A percentile compares a stretch with the other conserved stretches of the same genome.
Conservation (phyloP, 2,797 vertebrate species). For the Carapus acus region DNA sequence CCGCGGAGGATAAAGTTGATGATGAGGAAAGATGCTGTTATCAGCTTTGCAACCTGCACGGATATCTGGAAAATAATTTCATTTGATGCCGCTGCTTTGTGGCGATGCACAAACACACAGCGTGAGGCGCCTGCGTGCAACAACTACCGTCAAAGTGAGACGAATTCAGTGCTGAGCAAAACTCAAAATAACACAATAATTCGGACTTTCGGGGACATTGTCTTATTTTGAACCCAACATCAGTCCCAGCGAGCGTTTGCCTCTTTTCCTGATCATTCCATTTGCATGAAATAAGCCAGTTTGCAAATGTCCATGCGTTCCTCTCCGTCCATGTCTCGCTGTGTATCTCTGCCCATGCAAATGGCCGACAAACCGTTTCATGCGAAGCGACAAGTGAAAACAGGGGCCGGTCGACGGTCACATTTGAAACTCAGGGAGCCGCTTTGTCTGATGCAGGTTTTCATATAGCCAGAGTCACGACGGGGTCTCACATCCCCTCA, state of each 20-base stretch:
- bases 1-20: too few relatives aligned
- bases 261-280: conserved; percentile 36
- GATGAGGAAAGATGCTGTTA: too few relatives aligned
- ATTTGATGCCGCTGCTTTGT: too few relatives aligned
- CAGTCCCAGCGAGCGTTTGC: conserved; percentile 22
- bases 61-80: too few relatives aligned
- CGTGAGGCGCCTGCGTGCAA: too few relatives aligned
- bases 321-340: conserved; percentile 44
- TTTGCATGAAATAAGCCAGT: conserved; percentile 45
- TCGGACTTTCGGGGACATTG: neutral
- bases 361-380: conserved; percentile 55
- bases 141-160: too few relatives aligned
- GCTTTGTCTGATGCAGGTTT: conserved; percentile 7
- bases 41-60: too few relatives aligned
- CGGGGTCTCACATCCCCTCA: too few relatives aligned
- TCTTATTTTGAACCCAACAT: conserved; percentile 9
- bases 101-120: too few relatives aligned
- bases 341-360: conserved; percentile 63
- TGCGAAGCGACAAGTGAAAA: conserved; percentile 41
- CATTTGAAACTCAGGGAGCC: conserved; percentile 35
- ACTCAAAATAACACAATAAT: too few relatives aligned
- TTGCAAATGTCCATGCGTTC: conserved; percentile 68
- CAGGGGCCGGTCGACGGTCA: conserved; percentile 33
- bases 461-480: too few relatives aligned
- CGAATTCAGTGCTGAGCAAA: too few relatives aligned